Percentiles rank a stretch among this genome's conserved stretches.
phyloP scores from a whole-genome alignment of 2,888 invertebrate genomes.

The Mimachlamys varia region DNA sequence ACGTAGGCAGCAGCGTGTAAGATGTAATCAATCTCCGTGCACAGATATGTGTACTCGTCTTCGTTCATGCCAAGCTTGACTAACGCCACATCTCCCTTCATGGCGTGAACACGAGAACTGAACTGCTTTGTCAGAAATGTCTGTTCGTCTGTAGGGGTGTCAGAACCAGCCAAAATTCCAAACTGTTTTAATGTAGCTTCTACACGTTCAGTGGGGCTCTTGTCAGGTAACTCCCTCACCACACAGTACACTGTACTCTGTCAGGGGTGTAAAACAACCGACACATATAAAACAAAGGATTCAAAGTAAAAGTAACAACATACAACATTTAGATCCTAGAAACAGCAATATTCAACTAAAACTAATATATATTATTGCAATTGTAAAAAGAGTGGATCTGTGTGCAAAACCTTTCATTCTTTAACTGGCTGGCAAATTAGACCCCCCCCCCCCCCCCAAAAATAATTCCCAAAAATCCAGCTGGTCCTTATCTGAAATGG shows the following conservation, averaged over 20 bases:
- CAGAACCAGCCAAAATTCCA: slow-evolving; percentile 71
- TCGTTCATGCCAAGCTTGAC: slow-evolving; percentile 80
- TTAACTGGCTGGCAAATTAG: no score
- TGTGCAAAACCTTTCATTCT: no score
- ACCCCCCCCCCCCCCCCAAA: no score
- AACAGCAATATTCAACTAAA: no score
- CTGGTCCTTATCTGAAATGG: no score
- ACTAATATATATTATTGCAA: no score
- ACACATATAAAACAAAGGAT: not conserved
- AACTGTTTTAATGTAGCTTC: slow-evolving; percentile 72
- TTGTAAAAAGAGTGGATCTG: no score
- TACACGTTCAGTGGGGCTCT: slow-evolving; percentile 70
- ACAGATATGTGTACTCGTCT: slow-evolving; percentile 80
- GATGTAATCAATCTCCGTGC: slow-evolving; percentile 81
- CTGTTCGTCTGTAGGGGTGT: slow-evolving; percentile 68
- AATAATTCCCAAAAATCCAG: no score
- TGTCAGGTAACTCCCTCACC: slow-evolving; percentile 77
- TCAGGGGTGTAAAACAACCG: not conserved
- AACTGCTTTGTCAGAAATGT: slow-evolving; percentile 63
- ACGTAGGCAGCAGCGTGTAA: slow-evolving; percentile 82
- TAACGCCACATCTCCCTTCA: slow-evolving; percentile 80
- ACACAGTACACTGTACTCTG: slow-evolving; percentile 80
- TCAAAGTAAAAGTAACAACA: no score
- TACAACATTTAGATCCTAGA: no score
- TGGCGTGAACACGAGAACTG: slow-evolving; percentile 72